Conservation (phyloP, 2,113 vertebrate genomes). For the Podocnemis expansa region DNA sequence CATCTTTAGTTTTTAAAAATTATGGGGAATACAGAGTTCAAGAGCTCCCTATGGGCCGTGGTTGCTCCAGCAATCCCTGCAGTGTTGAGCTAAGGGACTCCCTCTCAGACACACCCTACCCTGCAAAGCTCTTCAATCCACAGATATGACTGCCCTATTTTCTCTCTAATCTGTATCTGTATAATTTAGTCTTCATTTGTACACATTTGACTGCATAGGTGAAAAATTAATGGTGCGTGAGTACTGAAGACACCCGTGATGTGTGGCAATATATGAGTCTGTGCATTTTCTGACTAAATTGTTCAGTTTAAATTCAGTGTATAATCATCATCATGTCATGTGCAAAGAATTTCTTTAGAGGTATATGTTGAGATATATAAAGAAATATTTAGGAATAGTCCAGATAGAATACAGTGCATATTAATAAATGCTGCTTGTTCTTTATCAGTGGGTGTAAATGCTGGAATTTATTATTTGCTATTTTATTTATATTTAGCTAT, state of each 20-base stretch:
- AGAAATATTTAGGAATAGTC: neutral
- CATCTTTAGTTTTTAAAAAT: neutral
- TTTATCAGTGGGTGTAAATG: neutral
- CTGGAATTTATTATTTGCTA: neutral
- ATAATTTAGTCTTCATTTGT: neutral
- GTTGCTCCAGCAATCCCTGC: neutral
- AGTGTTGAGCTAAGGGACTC: neutral
- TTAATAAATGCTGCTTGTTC: neutral
- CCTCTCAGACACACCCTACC: neutral
- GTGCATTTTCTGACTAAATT: neutral
- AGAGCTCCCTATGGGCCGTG: neutral
- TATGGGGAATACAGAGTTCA: neutral
- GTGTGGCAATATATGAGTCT: fast-evolving
- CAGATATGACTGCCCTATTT: neutral
- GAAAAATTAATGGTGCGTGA: neutral
- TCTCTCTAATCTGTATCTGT: neutral
- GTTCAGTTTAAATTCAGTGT: neutral
- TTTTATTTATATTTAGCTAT: slow-evolving; percentile 78
- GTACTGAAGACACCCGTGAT: neutral
- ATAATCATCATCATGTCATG: neutral
- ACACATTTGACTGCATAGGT: neutral
- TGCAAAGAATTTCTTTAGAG: neutral
- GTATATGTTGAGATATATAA: neutral
- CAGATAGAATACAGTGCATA: neutral
- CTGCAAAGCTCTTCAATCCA: neutral